phyloP scores from a whole-genome alignment of 2,888 invertebrate species.

The Allygus modestus region DNA sequence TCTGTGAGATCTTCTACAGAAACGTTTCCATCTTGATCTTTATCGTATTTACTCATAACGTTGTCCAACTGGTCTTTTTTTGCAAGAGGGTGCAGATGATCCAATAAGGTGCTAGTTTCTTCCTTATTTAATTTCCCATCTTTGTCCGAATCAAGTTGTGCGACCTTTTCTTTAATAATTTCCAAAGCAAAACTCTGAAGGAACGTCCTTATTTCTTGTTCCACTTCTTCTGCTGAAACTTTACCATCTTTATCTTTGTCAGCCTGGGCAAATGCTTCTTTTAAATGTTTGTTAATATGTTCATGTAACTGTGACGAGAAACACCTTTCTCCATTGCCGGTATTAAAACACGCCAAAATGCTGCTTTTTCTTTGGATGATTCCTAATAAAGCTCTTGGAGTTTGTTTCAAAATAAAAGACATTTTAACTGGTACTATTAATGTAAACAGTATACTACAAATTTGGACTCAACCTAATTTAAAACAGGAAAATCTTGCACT shows the following conservation, averaged over 20 bases:
- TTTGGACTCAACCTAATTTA: no score
- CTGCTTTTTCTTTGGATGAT: no score
- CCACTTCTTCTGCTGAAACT: background rate
- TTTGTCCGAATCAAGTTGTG: background rate
- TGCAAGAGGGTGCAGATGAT: background rate
- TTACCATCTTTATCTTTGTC: no score
- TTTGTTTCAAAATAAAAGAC: no score
- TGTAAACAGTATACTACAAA: no score
- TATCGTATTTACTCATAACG: background rate
- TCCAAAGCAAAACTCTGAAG: background rate
- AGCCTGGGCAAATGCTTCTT: background rate
- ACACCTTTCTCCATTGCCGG: background rate
- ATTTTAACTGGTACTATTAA: no score
- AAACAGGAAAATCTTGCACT: no score
- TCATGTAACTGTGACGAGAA: background rate
- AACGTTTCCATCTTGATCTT: background rate
- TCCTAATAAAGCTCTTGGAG: no score
- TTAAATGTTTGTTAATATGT: background rate
- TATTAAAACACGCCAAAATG: no score
- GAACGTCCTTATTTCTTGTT: background rate
- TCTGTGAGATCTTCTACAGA: background rate
- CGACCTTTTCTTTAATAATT: background rate
- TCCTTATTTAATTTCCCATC: background rate
- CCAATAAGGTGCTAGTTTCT: slow-evolving; percentile 1
- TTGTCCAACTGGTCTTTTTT: background rate